phyloP scores from a whole-genome alignment of 2,113 vertebrate genomes.

The Cardinalis cardinalis region DNA sequence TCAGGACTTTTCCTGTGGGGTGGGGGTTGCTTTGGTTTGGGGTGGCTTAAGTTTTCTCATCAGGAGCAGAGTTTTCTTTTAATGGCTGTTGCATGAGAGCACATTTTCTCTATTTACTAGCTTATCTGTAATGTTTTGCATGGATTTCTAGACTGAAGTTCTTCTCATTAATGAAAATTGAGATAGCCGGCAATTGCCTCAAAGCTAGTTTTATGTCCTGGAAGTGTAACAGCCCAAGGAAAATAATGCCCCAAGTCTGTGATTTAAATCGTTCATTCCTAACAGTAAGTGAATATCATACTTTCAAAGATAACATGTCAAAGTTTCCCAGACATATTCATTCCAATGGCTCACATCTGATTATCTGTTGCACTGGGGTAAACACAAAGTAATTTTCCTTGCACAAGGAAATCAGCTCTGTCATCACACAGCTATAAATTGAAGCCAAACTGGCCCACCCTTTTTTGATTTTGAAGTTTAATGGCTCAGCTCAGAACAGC shows the following conservation, averaged over 20 bases:
- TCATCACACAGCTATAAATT: background rate
- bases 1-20: background rate
- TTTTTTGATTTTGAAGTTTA: background rate
- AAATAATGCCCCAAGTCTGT: background rate
- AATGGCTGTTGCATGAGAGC: background rate
- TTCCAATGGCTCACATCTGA: background rate
- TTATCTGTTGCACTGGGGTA: background rate
- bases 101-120: background rate
- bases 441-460: background rate
- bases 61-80: background rate
- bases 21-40: background rate
- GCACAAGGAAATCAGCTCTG: background rate
- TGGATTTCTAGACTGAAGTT: background rate
- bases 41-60: background rate
- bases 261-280: background rate
- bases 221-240: background rate
- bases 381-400: background rate
- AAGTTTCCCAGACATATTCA: slow-evolving; percentile 14
- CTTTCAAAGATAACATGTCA: slow-evolving; percentile 16
- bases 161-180: background rate
- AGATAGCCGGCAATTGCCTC: background rate
- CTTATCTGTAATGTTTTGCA: background rate
- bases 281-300: background rate
- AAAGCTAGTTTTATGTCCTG: background rate
- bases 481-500: background rate